A percentile compares a stretch with the other conserved stretches of the same genome.
Evolutionary conservation across 92 coral and sea anemone genomes (phyloP).

Genomic region (Virgularia gustaviana): DNA sequence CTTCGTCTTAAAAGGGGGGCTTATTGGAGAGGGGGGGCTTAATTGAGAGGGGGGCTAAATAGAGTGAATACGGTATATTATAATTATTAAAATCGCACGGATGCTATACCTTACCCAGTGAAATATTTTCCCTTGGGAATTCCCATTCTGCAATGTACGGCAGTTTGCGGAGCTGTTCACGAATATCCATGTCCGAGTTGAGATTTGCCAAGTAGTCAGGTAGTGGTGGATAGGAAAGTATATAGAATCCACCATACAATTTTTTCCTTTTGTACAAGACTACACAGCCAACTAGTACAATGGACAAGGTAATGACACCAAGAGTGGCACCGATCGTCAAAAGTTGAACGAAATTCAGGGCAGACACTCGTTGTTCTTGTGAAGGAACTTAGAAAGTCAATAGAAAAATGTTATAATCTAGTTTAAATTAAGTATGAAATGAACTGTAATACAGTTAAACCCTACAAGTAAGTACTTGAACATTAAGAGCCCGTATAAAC

Average conservation of each 20-base stretch:
- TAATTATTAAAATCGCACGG: too few species aligned
- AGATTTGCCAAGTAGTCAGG: slow-evolving; percentile 12
- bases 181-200: not conserved
- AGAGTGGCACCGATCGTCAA: not conserved
- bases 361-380: not conserved
- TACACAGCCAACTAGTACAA: not conserved
- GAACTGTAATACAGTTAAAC: too few species aligned
- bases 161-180: slow-evolving; percentile 10
- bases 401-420: too few species aligned
- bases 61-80: too few species aligned
- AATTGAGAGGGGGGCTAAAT: too few species aligned
- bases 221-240: slow-evolving; percentile 16
- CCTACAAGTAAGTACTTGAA: too few species aligned
- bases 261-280: slow-evolving; percentile 10
- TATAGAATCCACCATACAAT: slow-evolving; percentile 13
- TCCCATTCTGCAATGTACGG: slow-evolving; percentile 24
- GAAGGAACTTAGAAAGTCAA: not conserved
- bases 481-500: too few species aligned
- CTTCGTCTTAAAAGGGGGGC: too few species aligned
- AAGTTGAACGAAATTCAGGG: not conserved
- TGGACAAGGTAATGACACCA: slow-evolving; percentile 1
- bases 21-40: too few species aligned
- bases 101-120: slow-evolving; percentile 5
- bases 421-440: too few species aligned
- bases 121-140: slow-evolving; percentile 11